A percentile compares a stretch with the other conserved stretches of the same genome.
Conservation (phyloP, 2,888 invertebrate species). For the Agelastica alni region DNA sequence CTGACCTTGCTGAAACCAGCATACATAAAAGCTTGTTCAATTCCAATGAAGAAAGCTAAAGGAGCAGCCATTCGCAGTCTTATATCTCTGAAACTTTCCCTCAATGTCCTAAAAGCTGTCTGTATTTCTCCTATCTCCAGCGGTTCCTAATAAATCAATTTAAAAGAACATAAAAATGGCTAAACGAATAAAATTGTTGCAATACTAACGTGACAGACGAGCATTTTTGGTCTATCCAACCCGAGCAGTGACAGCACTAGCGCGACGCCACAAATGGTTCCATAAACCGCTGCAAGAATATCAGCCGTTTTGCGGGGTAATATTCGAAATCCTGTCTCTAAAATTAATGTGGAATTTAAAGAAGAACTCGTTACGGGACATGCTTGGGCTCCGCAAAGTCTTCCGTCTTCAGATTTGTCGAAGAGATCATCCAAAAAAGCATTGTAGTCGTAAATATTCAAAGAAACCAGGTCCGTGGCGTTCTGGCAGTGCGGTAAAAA, state of each 20-base stretch:
- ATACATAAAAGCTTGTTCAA: slow-evolving; percentile 84
- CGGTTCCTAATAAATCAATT: slow-evolving; percentile 60
- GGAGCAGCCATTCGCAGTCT: slow-evolving; percentile 73
- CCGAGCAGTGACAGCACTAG: slow-evolving; percentile 51
- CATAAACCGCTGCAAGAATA: slow-evolving; percentile 54
- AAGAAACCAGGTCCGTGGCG: slow-evolving; percentile 25
- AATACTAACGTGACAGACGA: slow-evolving; percentile 57
- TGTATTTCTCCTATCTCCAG: slow-evolving; percentile 55
- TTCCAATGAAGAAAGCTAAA: slow-evolving; percentile 78
- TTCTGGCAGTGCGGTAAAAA: slow-evolving; percentile 29
- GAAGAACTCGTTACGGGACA: slow-evolving; percentile 55
- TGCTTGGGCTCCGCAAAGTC: slow-evolving; percentile 64
- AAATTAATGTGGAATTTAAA: slow-evolving; percentile 26
- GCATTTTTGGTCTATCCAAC: slow-evolving; percentile 62
- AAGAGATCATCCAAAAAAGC: slow-evolving; percentile 59
- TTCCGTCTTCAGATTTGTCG: slow-evolving; percentile 60
- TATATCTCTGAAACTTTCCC: slow-evolving; percentile 63
- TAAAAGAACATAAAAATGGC: slow-evolving; percentile 41
- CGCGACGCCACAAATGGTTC: slow-evolving; percentile 55
- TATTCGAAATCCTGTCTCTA: slow-evolving; percentile 37
- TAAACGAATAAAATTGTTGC: not conserved
- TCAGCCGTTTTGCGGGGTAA: slow-evolving; percentile 53
- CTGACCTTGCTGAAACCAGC: slow-evolving; percentile 79
- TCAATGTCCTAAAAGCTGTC: slow-evolving; percentile 59
- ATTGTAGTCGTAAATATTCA: slow-evolving; percentile 43